Evolutionary conservation across 1,140 invertebrate species (phyloP).

Genomic region (Atopsyche davidsoni): DNA sequence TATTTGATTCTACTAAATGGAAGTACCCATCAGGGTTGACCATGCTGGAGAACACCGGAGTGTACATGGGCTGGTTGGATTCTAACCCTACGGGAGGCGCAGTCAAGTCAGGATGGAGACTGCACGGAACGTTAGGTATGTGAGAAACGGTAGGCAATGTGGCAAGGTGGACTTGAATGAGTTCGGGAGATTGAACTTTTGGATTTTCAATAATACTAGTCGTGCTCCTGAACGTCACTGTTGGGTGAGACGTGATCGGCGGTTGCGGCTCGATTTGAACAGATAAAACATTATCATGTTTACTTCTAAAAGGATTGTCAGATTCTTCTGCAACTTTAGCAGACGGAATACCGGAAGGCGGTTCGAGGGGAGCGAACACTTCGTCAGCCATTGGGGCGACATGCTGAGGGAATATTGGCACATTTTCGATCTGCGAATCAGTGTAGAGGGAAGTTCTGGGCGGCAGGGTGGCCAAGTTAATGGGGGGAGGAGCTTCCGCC

Average conservation of each 20-base stretch:
- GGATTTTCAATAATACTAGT: slow-evolving; percentile 22
- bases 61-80: slow-evolving; percentile 2
- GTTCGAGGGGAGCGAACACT: slow-evolving; percentile 25
- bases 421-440: neutral
- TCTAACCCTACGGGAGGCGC: neutral
- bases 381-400: slow-evolving; percentile 10
- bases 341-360: slow-evolving; percentile 29
- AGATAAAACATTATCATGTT: neutral
- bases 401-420: neutral
- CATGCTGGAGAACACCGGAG: slow-evolving; percentile 8
- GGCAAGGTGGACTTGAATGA: slow-evolving; percentile 43
- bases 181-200: slow-evolving; percentile 31
- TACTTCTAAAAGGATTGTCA: neutral
- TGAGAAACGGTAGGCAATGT: slow-evolving; percentile 43
- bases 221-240: too few species aligned
- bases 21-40: slow-evolving; percentile 5
- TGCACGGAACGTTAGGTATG: slow-evolving; percentile 34
- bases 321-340: neutral
- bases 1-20: slow-evolving; percentile 3
- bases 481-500: slow-evolving; percentile 39
- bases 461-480: slow-evolving; percentile 41
- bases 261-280: neutral
- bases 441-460: slow-evolving; percentile 26
- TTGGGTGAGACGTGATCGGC: neutral
- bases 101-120: slow-evolving; percentile 23